phyloP scores from a whole-genome alignment of 2,113 vertebrate genomes.

The Lepidothrix coronata region DNA sequence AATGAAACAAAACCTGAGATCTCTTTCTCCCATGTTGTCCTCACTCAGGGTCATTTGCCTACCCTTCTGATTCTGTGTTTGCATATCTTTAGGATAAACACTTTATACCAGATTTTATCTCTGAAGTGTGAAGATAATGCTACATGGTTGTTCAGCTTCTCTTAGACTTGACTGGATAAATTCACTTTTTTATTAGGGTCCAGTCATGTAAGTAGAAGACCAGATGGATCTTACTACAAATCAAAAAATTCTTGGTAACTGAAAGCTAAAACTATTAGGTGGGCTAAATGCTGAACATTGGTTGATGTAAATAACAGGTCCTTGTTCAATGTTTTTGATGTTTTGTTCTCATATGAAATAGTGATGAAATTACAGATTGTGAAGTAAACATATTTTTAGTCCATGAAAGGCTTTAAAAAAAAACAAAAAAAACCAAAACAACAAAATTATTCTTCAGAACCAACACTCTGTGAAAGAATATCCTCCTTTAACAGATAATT shows the following conservation, averaged over 20 bases:
- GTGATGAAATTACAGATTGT: conserved; percentile 55
- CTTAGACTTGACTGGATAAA: conserved; percentile 62
- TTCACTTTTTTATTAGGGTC: conserved; percentile 71
- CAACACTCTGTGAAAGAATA: conserved; percentile 33
- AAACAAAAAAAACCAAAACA: not conserved
- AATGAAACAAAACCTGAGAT: not conserved
- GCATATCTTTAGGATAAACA: conserved; percentile 58
- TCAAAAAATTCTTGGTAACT: conserved; percentile 72
- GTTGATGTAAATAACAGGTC: conserved; percentile 69
- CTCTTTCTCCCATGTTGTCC: not conserved
- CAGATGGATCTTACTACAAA: conserved; percentile 70
- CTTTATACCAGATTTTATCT: conserved; percentile 38
- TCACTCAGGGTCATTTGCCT: not conserved
- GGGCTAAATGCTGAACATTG: conserved; percentile 71
- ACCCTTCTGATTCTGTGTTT: conserved; percentile 43
- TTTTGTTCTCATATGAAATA: conserved; percentile 56
- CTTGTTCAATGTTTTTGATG: conserved; percentile 45
- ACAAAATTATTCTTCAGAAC: not conserved
- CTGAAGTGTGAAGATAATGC: conserved; percentile 54
- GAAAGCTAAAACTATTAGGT: conserved; percentile 70
- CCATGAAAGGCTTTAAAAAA: not conserved
- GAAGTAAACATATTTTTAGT: conserved; percentile 53
- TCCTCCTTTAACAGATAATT: conserved; percentile 52
- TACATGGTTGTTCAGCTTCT: conserved; percentile 47
- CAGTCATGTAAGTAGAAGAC: conserved; percentile 56